Base-by-base conservation (phyloP, 92 coral and sea anemone genomes). In the Umimayanthus chanpuru region DNA sequence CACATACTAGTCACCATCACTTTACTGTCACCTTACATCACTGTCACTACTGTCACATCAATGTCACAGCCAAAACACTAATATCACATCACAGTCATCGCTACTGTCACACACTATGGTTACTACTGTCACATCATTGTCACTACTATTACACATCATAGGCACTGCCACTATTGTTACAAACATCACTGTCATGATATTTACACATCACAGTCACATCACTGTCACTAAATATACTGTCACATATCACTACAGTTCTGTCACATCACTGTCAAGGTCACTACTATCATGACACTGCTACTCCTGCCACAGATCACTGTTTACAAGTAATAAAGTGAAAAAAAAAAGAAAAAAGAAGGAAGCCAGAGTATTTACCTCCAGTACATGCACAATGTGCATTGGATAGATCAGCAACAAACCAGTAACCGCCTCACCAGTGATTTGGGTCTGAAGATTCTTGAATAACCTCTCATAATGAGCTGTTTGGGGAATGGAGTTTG, bases 401-500 rank as follows among this genome's bases (percentile, higher is more conserved):
- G 99, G 99, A 43, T 97, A 97, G 82, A 97, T 95, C 14, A 97
- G 86, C 25, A 97, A 91, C 77, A 97, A 68, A 5, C 99, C 99
- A 15, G 99, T 96, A 61, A 97, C 98, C 5, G 95, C 94, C 80
- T 97, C 99, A 20, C 98, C 98, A 73, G 94, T 94, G 76, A 95
- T 86, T 64, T 94, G 96, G 36, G 93, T 88, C 76, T 95, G 99
- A 11, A 94, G 84, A 44, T 94, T 95, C 92, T 97, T 97, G 90
- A 97, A 95, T 72, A 97, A 70, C 70, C 94, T 91, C 81, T 97
- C 99, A 93, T 97, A 97, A 86, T 95, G 95, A 88, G 93, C 99
- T 97, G 88, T 68, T 83, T 83, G 64, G 58, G 41, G 28, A 50
- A 65, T 3, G 20, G 3, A 9, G 11, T 53, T 50, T 11, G 58